Conservation (phyloP, 2,888 invertebrate genomes). For the Tuta absoluta region DNA sequence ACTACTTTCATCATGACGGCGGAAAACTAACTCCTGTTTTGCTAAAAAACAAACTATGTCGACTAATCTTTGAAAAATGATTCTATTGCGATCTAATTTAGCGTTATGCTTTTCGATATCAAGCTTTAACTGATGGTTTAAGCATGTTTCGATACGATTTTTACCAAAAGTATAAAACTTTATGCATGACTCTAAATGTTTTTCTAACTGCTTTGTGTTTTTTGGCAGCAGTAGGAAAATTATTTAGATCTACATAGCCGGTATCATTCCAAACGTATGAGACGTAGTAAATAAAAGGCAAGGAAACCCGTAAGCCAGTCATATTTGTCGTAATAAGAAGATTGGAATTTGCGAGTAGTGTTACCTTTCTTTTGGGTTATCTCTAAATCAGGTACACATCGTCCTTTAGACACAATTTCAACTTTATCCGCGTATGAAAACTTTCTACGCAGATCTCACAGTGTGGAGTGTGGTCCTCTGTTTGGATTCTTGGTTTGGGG, state of each 20-base stretch:
- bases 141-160: too few species aligned
- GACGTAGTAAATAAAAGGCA: neutral
- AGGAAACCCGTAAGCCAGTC: neutral
- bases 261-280: neutral
- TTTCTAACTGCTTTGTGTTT: constrained; percentile 16
- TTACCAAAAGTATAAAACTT: neutral
- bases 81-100: constrained; percentile 28
- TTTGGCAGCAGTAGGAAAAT: constrained; percentile 19
- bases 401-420: too few species aligned
- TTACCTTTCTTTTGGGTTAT: too few species aligned
- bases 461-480: too few species aligned
- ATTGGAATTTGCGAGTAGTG: too few species aligned
- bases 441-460: too few species aligned
- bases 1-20: constrained; percentile 45
- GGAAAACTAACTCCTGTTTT: constrained; percentile 41
- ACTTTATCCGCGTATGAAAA: too few species aligned
- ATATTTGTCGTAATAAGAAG: neutral
- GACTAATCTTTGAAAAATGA: constrained; percentile 27
- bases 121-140: too few species aligned
- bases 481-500: too few species aligned
- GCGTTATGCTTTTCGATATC: constrained; percentile 10
- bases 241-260: neutral
- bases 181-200: too few species aligned
- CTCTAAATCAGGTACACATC: too few species aligned
- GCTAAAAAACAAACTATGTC: constrained; percentile 26